A percentile compares a stretch with the other conserved stretches of the same genome.
phyloP scores from a whole-genome alignment of 2,113 vertebrate genomes.

The Neogale vison region DNA sequence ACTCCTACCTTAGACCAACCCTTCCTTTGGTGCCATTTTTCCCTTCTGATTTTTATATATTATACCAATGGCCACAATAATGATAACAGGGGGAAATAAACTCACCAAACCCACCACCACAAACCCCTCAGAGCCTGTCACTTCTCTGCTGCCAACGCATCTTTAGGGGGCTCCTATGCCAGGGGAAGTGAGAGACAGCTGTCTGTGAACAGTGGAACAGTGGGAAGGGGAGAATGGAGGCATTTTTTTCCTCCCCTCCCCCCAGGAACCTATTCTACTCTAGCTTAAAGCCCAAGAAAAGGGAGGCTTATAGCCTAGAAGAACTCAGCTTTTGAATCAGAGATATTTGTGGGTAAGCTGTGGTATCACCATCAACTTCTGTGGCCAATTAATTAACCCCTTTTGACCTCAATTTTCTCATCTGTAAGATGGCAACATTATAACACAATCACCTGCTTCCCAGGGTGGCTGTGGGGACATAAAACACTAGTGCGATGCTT shows the following conservation, averaged over 20 bases:
- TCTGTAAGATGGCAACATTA: neutral
- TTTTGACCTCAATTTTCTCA: neutral
- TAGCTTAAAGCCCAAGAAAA: neutral
- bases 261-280: neutral
- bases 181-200: neutral
- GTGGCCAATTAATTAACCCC: neutral
- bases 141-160: neutral
- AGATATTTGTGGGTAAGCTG: neutral
- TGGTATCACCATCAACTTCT: neutral
- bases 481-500: neutral
- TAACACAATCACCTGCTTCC: neutral
- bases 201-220: neutral
- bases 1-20: neutral
- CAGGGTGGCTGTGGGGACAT: neutral
- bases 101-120: neutral
- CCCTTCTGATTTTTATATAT: neutral
- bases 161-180: neutral
- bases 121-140: neutral
- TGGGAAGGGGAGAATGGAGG: neutral
- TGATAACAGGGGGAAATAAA: neutral
- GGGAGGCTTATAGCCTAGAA: neutral
- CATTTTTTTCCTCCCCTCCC: too few relatives aligned
- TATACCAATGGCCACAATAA: neutral
- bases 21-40: neutral
- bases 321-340: neutral